phyloP scores from a whole-genome alignment of 2,888 invertebrate genomes.

The Stegana nigrithorax region DNA sequence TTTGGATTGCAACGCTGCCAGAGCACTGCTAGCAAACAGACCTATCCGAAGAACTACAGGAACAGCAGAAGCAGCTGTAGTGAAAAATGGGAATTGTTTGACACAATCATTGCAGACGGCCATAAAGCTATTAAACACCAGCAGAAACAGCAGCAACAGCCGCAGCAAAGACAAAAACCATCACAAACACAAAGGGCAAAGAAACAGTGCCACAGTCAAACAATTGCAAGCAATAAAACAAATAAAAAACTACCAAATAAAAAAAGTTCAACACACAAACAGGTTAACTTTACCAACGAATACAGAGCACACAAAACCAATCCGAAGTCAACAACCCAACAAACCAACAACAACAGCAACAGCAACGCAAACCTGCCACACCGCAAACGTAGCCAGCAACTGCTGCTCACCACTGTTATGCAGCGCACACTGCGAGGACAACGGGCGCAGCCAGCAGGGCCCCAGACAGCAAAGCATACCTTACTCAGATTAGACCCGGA shows the following conservation, averaged over 20 bases:
- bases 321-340: constrained; percentile 21
- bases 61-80: constrained; percentile 24
- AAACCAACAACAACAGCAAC: neutral
- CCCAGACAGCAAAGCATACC: neutral
- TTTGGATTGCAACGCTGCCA: neutral
- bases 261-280: neutral
- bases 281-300: constrained; percentile 26
- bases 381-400: no score
- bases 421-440: no score
- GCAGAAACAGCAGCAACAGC: constrained; percentile 15
- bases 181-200: constrained; percentile 19
- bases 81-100: constrained; percentile 18
- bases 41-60: constrained; percentile 2
- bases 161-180: constrained; percentile 19
- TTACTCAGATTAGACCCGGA: neutral
- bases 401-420: no score
- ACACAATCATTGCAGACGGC: no score
- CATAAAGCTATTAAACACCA: no score
- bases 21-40: constrained; percentile 24
- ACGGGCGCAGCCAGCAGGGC: neutral
- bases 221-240: constrained; percentile 9
- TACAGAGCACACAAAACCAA: constrained; percentile 22
- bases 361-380: no score
- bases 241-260: no score
- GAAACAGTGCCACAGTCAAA: neutral